phyloP scores from a whole-genome alignment of 2,888 invertebrate species.

The Phengaris alcon region DNA sequence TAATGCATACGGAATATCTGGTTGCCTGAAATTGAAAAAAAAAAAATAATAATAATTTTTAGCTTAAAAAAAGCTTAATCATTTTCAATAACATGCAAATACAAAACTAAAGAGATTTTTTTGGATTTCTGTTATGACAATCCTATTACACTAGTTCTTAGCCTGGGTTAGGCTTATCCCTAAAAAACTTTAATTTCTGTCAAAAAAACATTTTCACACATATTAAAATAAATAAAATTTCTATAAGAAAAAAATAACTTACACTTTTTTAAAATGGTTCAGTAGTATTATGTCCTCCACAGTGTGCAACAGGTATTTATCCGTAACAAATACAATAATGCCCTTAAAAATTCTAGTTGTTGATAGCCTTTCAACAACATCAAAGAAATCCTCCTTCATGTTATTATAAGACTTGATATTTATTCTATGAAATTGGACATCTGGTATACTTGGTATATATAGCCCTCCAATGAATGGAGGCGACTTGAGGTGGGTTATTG shows the following conservation, averaged over 20 bases:
- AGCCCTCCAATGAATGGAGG: conserved; percentile 60
- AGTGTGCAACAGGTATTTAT: conserved; percentile 60
- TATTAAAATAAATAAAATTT: neutral
- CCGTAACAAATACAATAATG: conserved; percentile 65
- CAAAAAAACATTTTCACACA: neutral
- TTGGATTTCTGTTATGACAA: no score
- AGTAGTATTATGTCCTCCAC: conserved; percentile 64
- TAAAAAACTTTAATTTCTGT: no score
- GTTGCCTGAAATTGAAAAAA: conserved; percentile 56
- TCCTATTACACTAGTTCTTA: no score
- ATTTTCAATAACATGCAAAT: neutral
- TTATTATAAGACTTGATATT: conserved; percentile 51
- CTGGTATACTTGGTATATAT: conserved; percentile 62
- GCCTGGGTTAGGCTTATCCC: no score
- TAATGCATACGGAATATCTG: conserved; percentile 64
- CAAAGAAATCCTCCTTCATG: conserved; percentile 51
- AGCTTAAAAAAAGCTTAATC: neutral
- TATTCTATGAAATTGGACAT: conserved; percentile 60
- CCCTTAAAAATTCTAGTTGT: conserved; percentile 60
- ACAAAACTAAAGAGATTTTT: neutral
- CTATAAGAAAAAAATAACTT: conserved; percentile 46
- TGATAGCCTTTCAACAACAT: conserved; percentile 50
- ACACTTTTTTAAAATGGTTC: conserved; percentile 62
- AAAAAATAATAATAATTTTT: no score
- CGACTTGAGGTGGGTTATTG: conserved; percentile 46